Conservation (phyloP, 2,113 vertebrate species). For the Ictalurus punctatus region DNA sequence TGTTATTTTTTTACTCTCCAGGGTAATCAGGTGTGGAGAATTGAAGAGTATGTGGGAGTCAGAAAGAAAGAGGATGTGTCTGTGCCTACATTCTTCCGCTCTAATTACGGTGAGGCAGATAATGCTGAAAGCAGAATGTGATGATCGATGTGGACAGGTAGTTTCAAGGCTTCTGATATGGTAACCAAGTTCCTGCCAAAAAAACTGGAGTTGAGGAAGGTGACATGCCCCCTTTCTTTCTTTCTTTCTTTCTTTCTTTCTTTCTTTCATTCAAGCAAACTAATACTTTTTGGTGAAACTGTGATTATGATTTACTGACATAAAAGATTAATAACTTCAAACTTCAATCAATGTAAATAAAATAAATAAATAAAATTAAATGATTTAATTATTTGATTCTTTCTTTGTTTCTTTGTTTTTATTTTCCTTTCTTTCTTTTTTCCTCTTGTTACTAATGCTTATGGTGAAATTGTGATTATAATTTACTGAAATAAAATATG, state of each 20-base stretch:
- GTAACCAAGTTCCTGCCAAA: conserved; percentile 57
- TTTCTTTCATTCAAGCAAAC: background rate
- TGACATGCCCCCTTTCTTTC: background rate
- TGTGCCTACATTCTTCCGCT: conserved; percentile 71
- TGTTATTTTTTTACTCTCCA: background rate
- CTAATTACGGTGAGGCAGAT: conserved; percentile 72
- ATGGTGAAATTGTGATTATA: background rate
- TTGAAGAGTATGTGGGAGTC: conserved; percentile 23
- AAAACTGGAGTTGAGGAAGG: conserved; percentile 32
- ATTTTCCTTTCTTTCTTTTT: background rate
- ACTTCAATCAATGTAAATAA: background rate
- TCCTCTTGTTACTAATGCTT: background rate
- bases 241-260: conserved; percentile 6
- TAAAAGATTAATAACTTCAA: background rate
- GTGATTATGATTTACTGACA: background rate
- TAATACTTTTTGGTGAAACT: background rate
- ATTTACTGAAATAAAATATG: background rate
- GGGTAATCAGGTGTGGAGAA: conserved; percentile 43
- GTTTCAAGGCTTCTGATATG: conserved; percentile 68
- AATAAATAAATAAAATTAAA: no score
- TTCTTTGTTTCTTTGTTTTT: background rate
- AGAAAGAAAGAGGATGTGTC: conserved; percentile 22
- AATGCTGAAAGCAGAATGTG: conserved; percentile 62
- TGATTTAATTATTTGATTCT: background rate
- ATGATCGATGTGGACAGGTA: conserved; percentile 75